Conservation (phyloP, 1,140 invertebrate genomes). For the Acyrthosiphon pisum region DNA sequence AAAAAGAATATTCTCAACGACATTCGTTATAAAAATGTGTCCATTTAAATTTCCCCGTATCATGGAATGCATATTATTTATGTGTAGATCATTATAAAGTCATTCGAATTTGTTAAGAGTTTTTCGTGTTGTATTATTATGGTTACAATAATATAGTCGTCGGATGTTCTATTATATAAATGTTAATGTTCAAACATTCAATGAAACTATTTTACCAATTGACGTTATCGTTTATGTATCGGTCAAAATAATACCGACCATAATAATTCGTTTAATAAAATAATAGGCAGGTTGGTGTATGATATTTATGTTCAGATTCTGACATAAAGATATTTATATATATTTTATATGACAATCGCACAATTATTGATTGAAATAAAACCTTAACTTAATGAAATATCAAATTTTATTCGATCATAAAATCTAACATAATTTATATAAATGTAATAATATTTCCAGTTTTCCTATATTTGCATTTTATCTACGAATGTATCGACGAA, state of each 20-base stretch:
- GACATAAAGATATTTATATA: no score
- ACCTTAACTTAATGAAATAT: conserved; percentile 9
- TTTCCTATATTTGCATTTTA: conserved; percentile 11
- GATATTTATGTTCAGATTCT: not conserved
- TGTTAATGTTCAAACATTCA: not conserved
- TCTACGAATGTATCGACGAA: not conserved
- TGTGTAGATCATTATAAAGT: not conserved
- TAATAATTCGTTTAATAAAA: not conserved
- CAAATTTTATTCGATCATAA: conserved; percentile 7
- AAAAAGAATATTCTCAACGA: not conserved
- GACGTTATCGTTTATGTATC: not conserved
- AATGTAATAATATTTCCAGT: conserved; percentile 10
- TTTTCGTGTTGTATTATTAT: no score
- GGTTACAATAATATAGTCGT: not conserved
- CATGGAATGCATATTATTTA: not conserved
- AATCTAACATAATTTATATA: not conserved
- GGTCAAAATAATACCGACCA: not conserved
- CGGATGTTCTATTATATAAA: not conserved
- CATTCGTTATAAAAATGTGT: not conserved
- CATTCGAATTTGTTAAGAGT: not conserved
- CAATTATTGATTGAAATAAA: conserved; percentile 1
- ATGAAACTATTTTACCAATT: not conserved
- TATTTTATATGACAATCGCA: not conserved
- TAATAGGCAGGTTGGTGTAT: not conserved
- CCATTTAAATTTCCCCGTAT: not conserved